Base-by-base conservation (phyloP, 2,113 vertebrate species). In the Vidua macroura region DNA sequence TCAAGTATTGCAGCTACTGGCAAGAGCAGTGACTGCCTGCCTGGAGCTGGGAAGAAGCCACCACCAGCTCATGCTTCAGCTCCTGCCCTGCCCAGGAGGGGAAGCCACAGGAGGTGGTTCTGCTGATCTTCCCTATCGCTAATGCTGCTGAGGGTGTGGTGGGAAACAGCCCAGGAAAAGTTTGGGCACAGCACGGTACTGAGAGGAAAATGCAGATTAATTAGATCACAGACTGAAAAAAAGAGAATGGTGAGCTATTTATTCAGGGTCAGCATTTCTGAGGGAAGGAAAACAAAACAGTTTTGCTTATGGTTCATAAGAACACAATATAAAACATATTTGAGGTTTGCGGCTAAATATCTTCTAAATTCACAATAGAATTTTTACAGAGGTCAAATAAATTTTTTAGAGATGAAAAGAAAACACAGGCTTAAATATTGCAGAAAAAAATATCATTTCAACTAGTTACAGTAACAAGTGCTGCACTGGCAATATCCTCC, bases 131-230 rank as follows among this genome's bases (percentile, higher is more conserved):
- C 30, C 48, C 75, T 76, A 69, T 62, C 0, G 0, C 39, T 63
- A 60, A 60, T 0, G 2, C 58, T 77, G 66, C 51, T 0, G 1
- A 73, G 30, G 83, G 46, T 0, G 0, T 49, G 70, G 41, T 0
- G 0, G 59, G 63, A 64, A 85, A 53, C 0, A 1, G 27, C 15
- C n/a, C n/a, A 74, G 39, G 21, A 39, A 23, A 75, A 64, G 66
- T 64, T 58, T 11, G 69, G 0, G 9, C 51, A 77, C 67, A 66
- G 70, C 53, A 73, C 7, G 4, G 37, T 23, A 92, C 31, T 15
- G 58, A 73, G 63, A 52, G 64, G 69, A 43, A 96, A 94, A 88
- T 63, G 43, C 21, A 81, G 73, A 88, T 88, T 83, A 92, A 86
- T 88, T 72, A 92, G 39, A 63, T 46, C 3, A 1, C 13, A 41